Base-by-base conservation (phyloP, 2,888 invertebrate species). In the Hedychridium roseum region DNA sequence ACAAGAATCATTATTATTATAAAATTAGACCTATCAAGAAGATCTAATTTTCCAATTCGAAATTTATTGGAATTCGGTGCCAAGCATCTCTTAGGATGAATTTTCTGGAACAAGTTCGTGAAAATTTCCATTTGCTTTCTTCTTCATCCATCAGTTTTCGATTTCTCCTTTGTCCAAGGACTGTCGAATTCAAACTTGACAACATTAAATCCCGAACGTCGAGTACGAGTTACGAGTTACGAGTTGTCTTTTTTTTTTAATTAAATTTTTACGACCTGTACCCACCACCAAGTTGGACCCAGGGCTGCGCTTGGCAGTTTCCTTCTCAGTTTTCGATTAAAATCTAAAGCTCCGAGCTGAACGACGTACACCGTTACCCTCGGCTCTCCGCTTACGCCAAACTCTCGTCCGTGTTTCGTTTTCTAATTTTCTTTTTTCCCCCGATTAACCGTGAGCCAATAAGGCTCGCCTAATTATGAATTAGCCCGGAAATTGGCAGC, bases 281-380 rank as follows among this genome's bases (percentile, higher is more conserved):
- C 73, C 73, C 74, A 70, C 64, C 73, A 71, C 74, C 74, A 63
- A 52, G 60, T 69, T 67, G 65, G 58, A 61, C 66, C 66, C 68
- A 60, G 54, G 53, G 50, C 53, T 53, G 51, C 50, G 18, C 5
- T 41, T 38, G 32, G 48, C 56, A 46, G 50, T 44, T 49, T 17
- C 12, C 35, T 36, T 30, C 44, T 39, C 39, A 23, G 35, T 28
- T 43, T 51, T 35, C 47, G 37, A 43, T 55, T 55, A 57, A 44
- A 54, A 57, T 55, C 49, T 59, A 54, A 56, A 54, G 50, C 50
- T 49, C 55, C 47, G 41, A 34, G 52, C 39, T 51, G 43, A 39
- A n/a, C 44, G 30, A 31, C 30, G 47, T 43, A n/a, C n/a, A 26
- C 44, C 48, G 20, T 12, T 43, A 39, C 17, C 12, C 23, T 17